Percentiles rank a stretch among this genome's conserved stretches.
Conservation (phyloP, 2,888 invertebrate genomes). For the Gisinianus flammeolus region DNA sequence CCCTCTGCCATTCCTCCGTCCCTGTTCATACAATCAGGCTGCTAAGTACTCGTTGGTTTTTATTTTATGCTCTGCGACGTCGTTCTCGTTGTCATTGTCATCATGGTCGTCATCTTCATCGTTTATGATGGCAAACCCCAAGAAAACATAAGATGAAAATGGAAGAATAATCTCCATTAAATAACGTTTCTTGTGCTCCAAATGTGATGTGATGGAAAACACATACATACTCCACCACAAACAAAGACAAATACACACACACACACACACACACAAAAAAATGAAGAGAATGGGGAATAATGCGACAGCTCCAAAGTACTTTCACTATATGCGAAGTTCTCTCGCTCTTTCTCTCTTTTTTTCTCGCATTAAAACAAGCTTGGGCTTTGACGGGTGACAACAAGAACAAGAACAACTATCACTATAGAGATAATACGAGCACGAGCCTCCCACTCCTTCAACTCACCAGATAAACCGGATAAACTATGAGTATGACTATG, state of each 20-base stretch:
- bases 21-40: background rate
- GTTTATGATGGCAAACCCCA: background rate
- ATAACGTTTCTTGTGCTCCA: background rate
- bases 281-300: too few relatives aligned
- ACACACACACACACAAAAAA: background rate
- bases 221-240: background rate
- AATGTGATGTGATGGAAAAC: background rate
- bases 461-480: too few relatives aligned
- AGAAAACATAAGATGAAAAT: background rate
- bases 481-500: too few relatives aligned
- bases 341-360: background rate
- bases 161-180: slow-evolving; percentile 16
- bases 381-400: too few relatives aligned
- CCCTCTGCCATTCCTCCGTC: background rate
- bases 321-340: too few relatives aligned
- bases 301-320: background rate
- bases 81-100: background rate
- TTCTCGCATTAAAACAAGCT: too few relatives aligned
- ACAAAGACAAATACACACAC: background rate
- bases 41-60: slow-evolving; percentile 13
- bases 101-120: background rate
- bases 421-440: too few relatives aligned
- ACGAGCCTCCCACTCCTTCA: too few relatives aligned
- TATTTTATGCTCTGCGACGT: slow-evolving; percentile 3
- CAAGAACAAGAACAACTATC: too few relatives aligned